Percentiles rank a stretch among this genome's conserved stretches.
phyloP scores from a whole-genome alignment of 2,888 invertebrate genomes.

The Taenaris catops region DNA sequence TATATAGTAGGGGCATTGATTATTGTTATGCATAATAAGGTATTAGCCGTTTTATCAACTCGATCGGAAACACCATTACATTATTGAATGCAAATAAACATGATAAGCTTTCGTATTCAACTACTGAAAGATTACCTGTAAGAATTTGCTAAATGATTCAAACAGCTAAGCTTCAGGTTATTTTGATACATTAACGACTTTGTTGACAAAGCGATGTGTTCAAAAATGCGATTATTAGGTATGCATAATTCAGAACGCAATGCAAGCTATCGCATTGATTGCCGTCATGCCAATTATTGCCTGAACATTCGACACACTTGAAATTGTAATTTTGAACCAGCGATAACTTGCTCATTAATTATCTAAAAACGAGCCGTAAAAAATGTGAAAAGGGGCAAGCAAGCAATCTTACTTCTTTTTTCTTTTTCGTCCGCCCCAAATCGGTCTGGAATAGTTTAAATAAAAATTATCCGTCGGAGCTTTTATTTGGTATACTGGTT shows the following conservation, averaged over 20 bases:
- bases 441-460: conserved; percentile 87
- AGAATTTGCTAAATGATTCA: conserved; percentile 24
- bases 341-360: conserved; percentile 73
- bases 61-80: conserved; percentile 12
- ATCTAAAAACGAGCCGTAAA: conserved; percentile 78
- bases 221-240: conserved; percentile 58
- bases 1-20: conserved; percentile 1
- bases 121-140: conserved; percentile 62
- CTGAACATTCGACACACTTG: conserved; percentile 35
- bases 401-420: conserved; percentile 97
- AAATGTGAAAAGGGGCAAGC: conserved; percentile 77
- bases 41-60: conserved; percentile 11
- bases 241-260: conserved; percentile 63
- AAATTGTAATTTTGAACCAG: conserved; percentile 54
- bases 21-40: conserved; percentile 6
- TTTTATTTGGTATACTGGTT: conserved; percentile 26
- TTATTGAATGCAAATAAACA: conserved; percentile 55
- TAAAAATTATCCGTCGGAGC: conserved; percentile 69
- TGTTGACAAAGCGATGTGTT: conserved; percentile 74
- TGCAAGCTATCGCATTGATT: conserved; percentile 70
- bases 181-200: conserved; percentile 41
- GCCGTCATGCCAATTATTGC: conserved; percentile 52
- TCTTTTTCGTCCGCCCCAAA: conserved; percentile 98
- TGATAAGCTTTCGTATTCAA: conserved; percentile 53
- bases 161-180: conserved; percentile 60